Evolutionary conservation across 1,140 invertebrate genomes (phyloP), one percentile per base, ranked within the genome.

Genomic region (Choristoneura fumiferana): DNA sequence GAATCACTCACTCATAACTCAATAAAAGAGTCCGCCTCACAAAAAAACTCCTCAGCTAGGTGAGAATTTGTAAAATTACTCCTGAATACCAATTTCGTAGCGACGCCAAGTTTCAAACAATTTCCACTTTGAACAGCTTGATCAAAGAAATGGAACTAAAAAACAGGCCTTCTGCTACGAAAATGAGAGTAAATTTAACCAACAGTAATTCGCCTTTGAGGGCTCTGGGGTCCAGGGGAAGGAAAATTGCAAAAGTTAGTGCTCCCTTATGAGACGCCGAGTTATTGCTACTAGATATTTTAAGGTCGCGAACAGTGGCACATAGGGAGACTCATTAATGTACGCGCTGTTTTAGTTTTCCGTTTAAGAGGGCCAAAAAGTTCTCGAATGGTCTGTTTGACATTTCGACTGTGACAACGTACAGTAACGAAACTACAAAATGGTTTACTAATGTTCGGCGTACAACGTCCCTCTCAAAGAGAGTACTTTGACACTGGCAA

Each of bases 141-240:
- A 84, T 85, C 82, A 85, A 87, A 87, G 80, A 85, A 87, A 84
- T 81, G 67, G 77, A 84, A 87, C 80, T 84, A 84, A 85, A 87
- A 87, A 84, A 73, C 80, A 76, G 74, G 73, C 67, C 54, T 63
- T 64, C 63, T 43, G 63, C 52, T 54, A 79, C 67, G 77, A 80
- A 83, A 87, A 79, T 78, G 79, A 79, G 76, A 81, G 79, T 78
- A 83, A 84, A 87, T 84, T 87, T 84, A 84, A 83, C 80, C 80
- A 83, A 80, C 71, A 71, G 76, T 83, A 84, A 87, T 84, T 84
- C 76, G 65, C 75, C 79, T 87, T 87, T 87, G 79, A 75, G 72
- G 76, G 73, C 79, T 72, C 74, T 34, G 49, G 77, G 79, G 83
- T 58, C 53, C 59, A 6, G 67, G 72, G 69, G 62, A 81, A 78